Conservation (phyloP, 1,140 invertebrate genomes). For the Diachasmimorpha longicaudata region DNA sequence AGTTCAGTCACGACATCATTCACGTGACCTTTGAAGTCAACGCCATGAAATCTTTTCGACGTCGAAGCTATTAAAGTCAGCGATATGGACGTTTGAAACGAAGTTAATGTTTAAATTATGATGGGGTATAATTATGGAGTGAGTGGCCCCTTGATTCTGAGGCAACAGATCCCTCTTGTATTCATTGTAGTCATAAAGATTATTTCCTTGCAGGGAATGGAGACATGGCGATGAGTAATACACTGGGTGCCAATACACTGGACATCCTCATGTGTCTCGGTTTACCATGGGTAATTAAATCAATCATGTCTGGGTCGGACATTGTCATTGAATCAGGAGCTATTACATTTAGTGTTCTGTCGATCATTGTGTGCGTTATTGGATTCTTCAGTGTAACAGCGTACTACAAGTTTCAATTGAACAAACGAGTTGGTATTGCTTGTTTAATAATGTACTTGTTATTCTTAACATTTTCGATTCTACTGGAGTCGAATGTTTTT, state of each 20-base stretch:
- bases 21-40: too few species aligned
- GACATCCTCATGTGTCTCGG: slow-evolving; percentile 87
- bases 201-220: slow-evolving; percentile 71
- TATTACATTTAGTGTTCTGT: slow-evolving; percentile 71
- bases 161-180: too few species aligned
- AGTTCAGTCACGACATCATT: too few species aligned
- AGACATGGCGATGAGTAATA: slow-evolving; percentile 85
- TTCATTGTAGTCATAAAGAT: background rate
- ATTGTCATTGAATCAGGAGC: slow-evolving; percentile 67
- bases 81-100: too few species aligned
- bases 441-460: slow-evolving; percentile 67
- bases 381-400: slow-evolving; percentile 66
- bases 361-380: slow-evolving; percentile 67
- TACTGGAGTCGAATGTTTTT: slow-evolving; percentile 67
- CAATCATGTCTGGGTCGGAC: slow-evolving; percentile 64
- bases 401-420: slow-evolving; percentile 67
- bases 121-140: too few species aligned
- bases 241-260: slow-evolving; percentile 83
- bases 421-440: slow-evolving; percentile 66
- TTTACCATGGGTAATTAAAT: slow-evolving; percentile 83
- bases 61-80: too few species aligned
- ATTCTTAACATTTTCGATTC: slow-evolving; percentile 70
- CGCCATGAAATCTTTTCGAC: too few species aligned
- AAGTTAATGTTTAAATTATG: too few species aligned
- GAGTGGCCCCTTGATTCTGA: too few species aligned